Evolutionary conservation across 2,888 invertebrate genomes (phyloP), one percentile per base, ranked within the genome.

Genomic region (Noctua fimbriata): DNA sequence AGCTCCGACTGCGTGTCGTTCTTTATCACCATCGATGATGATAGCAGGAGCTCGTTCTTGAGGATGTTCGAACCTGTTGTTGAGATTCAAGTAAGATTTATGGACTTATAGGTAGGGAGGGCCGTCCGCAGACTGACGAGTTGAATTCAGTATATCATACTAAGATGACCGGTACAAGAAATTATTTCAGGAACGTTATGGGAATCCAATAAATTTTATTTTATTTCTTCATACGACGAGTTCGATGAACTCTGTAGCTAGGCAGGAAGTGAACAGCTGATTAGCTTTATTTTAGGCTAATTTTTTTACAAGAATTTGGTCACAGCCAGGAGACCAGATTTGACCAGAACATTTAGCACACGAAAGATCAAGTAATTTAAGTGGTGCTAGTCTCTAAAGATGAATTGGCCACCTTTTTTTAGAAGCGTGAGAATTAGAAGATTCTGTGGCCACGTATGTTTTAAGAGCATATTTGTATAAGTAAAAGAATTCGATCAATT

Each of bases 1-100:
- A 97, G 94, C 90, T 98, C 98, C 49, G 98, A 98, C 91, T 98
- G 98, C 1, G 98, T 98, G 91, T 98, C 98, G 92, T 98, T 98
- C 92, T 98, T 98, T 89, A 98, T 98, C 84, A 98, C 97, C 92
- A 97, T 97, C 14, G 97, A 97, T 10, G 97, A 97, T 65, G 97
- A 97, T 66, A 98, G 95, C 14, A 98, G 95, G 14, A 97, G 94
- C 89, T 98, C 97, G 88, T 97, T 97, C 91, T 97, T 97, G 77
- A 97, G 94, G 52, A 97, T 93, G 86, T 91, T 94, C 65, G 96
- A 96, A 81, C 97, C 97, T 97, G 70, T 55, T 60, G 4, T 69
- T 44, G 1, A 76, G 16, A 32, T 21, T 58, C 14, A 0, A n/a
- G 58, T 72, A 14, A 58, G 41, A 58, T 44, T 14, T 52, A 18